Conservation (phyloP, 2,797 vertebrate species). For the Pseudocheirus occidentalis region DNA sequence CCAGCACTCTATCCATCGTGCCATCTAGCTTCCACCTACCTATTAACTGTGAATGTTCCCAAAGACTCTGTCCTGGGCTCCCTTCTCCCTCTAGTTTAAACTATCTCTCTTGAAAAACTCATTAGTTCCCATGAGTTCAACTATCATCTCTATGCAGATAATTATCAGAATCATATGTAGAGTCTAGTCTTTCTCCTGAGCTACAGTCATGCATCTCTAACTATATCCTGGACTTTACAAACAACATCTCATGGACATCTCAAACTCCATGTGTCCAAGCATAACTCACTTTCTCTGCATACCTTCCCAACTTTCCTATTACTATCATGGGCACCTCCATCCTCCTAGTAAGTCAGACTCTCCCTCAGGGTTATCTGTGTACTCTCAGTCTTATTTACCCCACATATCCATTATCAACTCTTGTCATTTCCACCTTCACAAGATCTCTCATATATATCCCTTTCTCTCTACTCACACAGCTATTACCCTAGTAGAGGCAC, state of each 20-base stretch:
- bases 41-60: background rate
- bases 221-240: background rate
- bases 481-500: accelerated
- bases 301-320: background rate
- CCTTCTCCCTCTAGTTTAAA: background rate
- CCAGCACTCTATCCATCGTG: background rate
- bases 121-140: background rate
- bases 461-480: background rate
- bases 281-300: background rate
- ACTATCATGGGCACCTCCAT: background rate
- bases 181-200: background rate
- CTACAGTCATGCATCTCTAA: background rate
- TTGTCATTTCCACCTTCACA: background rate
- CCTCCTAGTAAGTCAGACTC: background rate
- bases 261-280: background rate
- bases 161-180: background rate
- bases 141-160: background rate
- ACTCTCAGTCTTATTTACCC: background rate
- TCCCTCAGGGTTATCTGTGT: background rate
- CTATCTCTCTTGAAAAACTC: background rate
- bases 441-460: background rate
- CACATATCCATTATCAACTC: background rate
- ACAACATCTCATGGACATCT: background rate
- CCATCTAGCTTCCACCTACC: background rate
- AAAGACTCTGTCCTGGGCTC: background rate